Evolutionary conservation across 2,888 invertebrate genomes (phyloP), one percentile per base, ranked within the genome.

Genomic region (Eudasyphora cyanicolor): DNA sequence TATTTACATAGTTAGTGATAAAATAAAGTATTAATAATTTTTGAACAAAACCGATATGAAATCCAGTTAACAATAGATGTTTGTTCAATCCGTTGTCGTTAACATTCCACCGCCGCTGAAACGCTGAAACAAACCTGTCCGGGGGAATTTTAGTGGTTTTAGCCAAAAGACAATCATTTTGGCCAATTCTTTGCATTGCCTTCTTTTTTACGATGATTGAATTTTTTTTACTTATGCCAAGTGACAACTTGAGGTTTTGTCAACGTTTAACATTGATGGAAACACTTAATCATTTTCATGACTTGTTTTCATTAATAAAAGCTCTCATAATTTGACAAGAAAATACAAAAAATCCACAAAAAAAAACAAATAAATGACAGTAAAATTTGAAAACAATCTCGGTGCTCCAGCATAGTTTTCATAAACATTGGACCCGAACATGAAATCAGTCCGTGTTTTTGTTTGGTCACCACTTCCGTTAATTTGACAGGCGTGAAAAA

Each of bases 401-500:
- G 2, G 38, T 3, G 12, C 38, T 2, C 5, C 38, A n/a, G 45
- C 5, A 7, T 45, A 10, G 38, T 38, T 38, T 38, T 38, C 12
- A n/a, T n/a, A 12, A n/a, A 45, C 45, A n/a, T 45, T 5, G 57
- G 14, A 57, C 24, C 24, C 10, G 45, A 14, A 45, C 6, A 45
- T 45, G 10, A 6, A 45, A 45, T 8, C 45, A 57, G 27, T 1
- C n/a, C 14, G 45, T 32, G n/a, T n/a, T 35, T 42, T 24, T 51
- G 54, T 49, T 57, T 32, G 29, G 42, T 17, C 38, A 45, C 24
- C 86, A 89, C 90, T 89, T 89, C 89, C 89, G 89, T 89, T 87
- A 90, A 89, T 87, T 88, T 88, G 89, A 89, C 89, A 90, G 86
- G 85, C 87, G 88, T 90, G 86, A 88, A 88, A 1, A 42, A 21